Evolutionary conservation across 2,113 vertebrate genomes (phyloP), one percentile per base, ranked within the genome.

Genomic region (Bubalus kerabau): DNA sequence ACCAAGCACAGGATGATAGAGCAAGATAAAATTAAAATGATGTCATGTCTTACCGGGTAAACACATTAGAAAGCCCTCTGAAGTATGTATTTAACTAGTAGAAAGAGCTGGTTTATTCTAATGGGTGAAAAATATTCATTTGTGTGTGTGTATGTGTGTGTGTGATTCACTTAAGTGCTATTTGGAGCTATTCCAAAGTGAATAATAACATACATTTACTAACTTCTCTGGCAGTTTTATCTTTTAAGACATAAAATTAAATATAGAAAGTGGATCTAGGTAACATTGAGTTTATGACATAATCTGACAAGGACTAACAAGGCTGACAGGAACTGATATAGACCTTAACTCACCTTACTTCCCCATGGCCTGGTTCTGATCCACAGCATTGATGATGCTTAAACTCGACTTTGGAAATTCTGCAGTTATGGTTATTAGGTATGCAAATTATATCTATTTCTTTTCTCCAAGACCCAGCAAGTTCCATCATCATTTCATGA

Each of bases 11-110:
- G 97, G 82, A 98, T 95, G 87, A 43, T 91, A 97, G 52, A 85
- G 60, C 96, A 97, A 96, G 83, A 78, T 96, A 97, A 95, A 98
- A 96, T 98, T 95, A 81, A 98, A 93, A 96, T 96, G 80, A 52
- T 67, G 56, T 59, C 89, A 5, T 88, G 23, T 83, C 98, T 36
- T 71, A 48, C 76, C 89, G 43, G 3, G 0, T 89, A 60, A 67
- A 24, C 94, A 95, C 21, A 67, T 67, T 76, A 88, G 28, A 91
- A 90, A 95, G 28, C 54, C 62, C 54, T 91, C 26, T 67, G 83
- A 97, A 97, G 76, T 87, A 59, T 36, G 6, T 67, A 90, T 89
- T 97, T 95, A 95, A 60, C 60, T 81, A 78, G 28, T 60, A 48
- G 62, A 92, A 94, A 96, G 76, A 94, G 60, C 32, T 89, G 43